phyloP scores from a whole-genome alignment of 2,113 vertebrate genomes.

The Ciconia maguari region DNA sequence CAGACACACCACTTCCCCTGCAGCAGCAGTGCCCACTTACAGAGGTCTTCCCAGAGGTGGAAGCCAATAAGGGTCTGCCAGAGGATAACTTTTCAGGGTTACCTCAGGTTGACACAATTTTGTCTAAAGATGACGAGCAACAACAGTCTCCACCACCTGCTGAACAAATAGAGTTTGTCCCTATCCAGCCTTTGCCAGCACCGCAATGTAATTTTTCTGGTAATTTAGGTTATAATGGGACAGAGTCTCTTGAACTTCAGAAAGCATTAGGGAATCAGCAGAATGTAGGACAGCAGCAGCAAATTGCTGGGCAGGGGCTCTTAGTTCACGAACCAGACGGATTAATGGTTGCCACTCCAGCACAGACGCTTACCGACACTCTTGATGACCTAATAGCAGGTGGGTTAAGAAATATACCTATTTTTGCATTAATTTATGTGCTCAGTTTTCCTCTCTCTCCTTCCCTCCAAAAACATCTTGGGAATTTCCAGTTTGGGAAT shows the following conservation, averaged over 20 bases:
- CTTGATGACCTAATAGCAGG: conserved; percentile 99
- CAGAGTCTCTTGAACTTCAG: conserved; percentile 90
- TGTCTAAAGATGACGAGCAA: conserved; percentile 82
- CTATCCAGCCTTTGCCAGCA: conserved; percentile 89
- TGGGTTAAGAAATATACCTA: conserved; percentile 80
- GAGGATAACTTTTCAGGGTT: conserved; percentile 88
- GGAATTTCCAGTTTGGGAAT: conserved; percentile 67
- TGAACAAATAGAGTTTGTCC: conserved; percentile 87
- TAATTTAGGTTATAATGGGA: conserved; percentile 86
- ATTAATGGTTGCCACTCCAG: conserved; percentile 91
- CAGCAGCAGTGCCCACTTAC: conserved; percentile 84
- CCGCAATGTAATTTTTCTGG: conserved; percentile 87
- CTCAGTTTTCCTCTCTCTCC: conserved; percentile 62
- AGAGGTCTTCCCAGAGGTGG: conserved; percentile 83
- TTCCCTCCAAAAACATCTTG: conserved; percentile 59
- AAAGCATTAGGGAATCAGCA: conserved; percentile 88
- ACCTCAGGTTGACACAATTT: conserved; percentile 88
- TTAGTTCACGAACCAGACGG: conserved; percentile 91
- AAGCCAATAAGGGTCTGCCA: conserved; percentile 74
- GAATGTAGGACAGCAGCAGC: conserved; percentile 86
- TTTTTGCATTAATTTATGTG: conserved; percentile 72
- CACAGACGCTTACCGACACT: conserved; percentile 97
- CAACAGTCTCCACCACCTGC: conserved; percentile 72
- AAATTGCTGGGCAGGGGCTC: conserved; percentile 85
- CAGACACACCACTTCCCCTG: conserved; percentile 76